Evolutionary conservation across 37 sponge, comb jelly and placozoan species (phyloP).

Genomic region (Amphimedon queenslandica): DNA sequence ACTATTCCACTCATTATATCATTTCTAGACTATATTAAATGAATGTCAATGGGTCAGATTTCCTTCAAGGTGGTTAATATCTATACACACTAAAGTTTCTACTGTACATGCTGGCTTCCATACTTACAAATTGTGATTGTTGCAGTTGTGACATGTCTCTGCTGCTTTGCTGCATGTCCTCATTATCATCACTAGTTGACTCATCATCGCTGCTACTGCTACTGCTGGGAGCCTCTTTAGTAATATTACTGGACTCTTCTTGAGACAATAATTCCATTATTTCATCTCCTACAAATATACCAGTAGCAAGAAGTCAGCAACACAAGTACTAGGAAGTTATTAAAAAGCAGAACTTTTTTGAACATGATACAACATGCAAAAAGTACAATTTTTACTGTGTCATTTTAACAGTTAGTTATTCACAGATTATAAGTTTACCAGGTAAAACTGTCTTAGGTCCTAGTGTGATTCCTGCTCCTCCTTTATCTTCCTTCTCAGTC

Average conservation of each 20-base stretch:
- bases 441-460: not conserved
- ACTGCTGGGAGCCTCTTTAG: not conserved
- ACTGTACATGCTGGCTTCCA: no score
- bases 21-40: no score
- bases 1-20: no score
- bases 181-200: not conserved
- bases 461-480: not conserved
- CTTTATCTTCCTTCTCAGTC: not conserved
- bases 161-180: not conserved
- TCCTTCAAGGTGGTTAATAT: no score
- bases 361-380: no score
- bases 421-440: not conserved
- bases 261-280: not conserved
- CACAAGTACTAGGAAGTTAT: no score
- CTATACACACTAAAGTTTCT: no score
- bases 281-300: not conserved
- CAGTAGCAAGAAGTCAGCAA: no score
- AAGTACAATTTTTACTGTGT: no score
- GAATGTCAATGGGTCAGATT: no score
- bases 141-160: not conserved
- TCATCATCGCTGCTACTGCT: conserved; percentile 32
- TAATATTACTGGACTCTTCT: not conserved
- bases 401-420: no score
- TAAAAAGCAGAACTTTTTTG: no score
- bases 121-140: not conserved